These are phyloP conservation scores for Drosophila bifasciata DNA, from an alignment of 1,140 invertebrate genomes.

Conservation along the genomic window DNA sequence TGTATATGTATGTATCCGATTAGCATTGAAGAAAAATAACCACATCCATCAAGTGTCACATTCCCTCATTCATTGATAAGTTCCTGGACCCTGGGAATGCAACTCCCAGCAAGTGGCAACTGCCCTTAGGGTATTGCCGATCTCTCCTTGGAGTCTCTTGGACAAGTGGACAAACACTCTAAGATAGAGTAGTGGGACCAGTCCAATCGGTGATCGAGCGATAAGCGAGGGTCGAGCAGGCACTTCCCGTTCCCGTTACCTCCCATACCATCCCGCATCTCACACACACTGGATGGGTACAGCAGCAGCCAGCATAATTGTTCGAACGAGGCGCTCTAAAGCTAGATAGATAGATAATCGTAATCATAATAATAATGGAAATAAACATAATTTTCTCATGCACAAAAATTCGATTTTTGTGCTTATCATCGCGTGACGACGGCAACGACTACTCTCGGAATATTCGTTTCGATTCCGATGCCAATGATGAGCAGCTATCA, in stretches of 20 bases:
- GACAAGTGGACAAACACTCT: no score
- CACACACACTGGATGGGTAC: conserved; percentile 7
- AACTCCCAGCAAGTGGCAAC: neutral
- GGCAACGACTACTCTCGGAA: neutral
- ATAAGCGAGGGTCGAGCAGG: conserved; percentile 5
- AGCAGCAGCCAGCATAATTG: conserved; percentile 56
- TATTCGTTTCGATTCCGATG: conserved; percentile 2
- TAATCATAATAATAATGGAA: conserved; percentile 29
- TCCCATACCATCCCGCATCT: conserved; percentile 20
- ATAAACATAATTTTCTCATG: conserved; percentile 64
- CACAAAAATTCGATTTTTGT: conserved; percentile 71
- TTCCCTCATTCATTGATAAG: conserved; percentile 18
- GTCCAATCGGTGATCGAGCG: neutral
- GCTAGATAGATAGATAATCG: conserved; percentile 58
- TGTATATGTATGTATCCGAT: conserved; percentile 2
- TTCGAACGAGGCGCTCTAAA: neutral
- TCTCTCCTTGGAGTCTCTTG: no score
- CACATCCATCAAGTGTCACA: conserved; percentile 1
- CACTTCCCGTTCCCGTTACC: conserved; percentile 8
- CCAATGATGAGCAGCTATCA: conserved; percentile 39
- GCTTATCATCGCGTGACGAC: conserved; percentile 76
- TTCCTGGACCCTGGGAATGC: neutral
- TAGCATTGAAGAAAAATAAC: conserved; percentile 19
- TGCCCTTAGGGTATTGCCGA: no score
- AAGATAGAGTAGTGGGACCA: no score